phyloP scores from a whole-genome alignment of 2,113 vertebrate species.

The Chlorodrepanis virens region DNA sequence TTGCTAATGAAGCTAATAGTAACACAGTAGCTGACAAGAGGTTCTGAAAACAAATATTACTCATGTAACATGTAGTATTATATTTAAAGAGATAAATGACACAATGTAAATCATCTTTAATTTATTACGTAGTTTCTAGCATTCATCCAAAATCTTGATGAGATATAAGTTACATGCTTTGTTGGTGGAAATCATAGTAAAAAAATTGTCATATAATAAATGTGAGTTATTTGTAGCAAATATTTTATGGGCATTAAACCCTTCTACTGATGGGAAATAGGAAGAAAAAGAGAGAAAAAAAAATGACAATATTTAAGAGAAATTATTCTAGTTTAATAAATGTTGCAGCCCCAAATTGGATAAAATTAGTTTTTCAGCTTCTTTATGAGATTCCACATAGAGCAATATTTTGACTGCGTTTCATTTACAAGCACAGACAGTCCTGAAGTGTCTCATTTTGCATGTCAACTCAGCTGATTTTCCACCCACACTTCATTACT shows the following conservation, averaged over 20 bases:
- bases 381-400: neutral
- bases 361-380: neutral
- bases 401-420: constrained; percentile 46
- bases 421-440: constrained; percentile 34
- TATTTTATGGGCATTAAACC: neutral
- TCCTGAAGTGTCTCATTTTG: constrained; percentile 41
- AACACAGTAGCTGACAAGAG: neutral
- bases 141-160: neutral
- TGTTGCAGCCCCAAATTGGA: neutral
- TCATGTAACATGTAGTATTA: neutral
- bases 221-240: neutral
- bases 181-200: neutral
- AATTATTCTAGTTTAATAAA: neutral
- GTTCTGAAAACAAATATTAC: neutral
- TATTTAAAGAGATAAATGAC: neutral
- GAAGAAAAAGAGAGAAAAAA: neutral
- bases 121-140: neutral
- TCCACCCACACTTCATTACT: constrained; percentile 47
- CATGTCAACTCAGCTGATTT: constrained; percentile 29
- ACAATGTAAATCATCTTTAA: neutral
- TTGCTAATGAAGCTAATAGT: neutral
- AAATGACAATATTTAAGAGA: neutral
- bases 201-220: neutral
- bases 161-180: neutral
- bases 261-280: neutral